Evolutionary conservation across 1,140 invertebrate species (phyloP), one percentile per base, ranked within the genome.

Genomic region (Trichonephila clavata): DNA sequence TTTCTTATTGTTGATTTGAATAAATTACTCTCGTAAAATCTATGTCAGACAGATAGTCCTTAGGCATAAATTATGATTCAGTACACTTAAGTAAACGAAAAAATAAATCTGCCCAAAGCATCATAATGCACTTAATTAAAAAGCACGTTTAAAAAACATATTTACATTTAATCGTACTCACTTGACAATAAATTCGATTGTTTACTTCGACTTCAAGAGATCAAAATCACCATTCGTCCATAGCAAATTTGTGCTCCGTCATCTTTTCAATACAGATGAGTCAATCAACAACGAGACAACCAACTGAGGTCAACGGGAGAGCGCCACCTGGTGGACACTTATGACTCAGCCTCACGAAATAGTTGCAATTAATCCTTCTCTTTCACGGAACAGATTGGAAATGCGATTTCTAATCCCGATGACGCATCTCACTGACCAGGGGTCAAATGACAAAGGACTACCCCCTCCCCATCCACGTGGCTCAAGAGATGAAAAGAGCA

Each of bases 401-500:
- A 32, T 13, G 32, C 27, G 16, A 77, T 77, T 32, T 39, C 24
- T 39, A 27, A 32, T 77, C 32, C 24, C 8, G 27, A 21, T 77
- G 71, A 77, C 71, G 71, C 71, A 77, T 77, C 71, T 50, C 27
- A 18, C 4, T 27, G 71, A 77, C 71, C 71, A 77, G 27, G 71
- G 71, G 71, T 77, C 71, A 77, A 32, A 77, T 16, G 32, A 77
- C 71, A 77, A 77, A 77, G 71, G 13, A 32, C 71, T 24, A 77
- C 14, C 71, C 27, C 16, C 68, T 32, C 27, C 68, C 65, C 65
- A 68, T 50, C 61, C 61, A 63, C 71, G 27, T 39, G 71, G 71
- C 27, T 32, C 71, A 20, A 77, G 71, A 32, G 71, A 77, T 68
- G 65, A 24, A 68, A 24, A 68, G 21, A 13, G 65, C 50, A 68